Base-by-base conservation (phyloP, 2,888 invertebrate species). In the Petrophora chlorosata region DNA sequence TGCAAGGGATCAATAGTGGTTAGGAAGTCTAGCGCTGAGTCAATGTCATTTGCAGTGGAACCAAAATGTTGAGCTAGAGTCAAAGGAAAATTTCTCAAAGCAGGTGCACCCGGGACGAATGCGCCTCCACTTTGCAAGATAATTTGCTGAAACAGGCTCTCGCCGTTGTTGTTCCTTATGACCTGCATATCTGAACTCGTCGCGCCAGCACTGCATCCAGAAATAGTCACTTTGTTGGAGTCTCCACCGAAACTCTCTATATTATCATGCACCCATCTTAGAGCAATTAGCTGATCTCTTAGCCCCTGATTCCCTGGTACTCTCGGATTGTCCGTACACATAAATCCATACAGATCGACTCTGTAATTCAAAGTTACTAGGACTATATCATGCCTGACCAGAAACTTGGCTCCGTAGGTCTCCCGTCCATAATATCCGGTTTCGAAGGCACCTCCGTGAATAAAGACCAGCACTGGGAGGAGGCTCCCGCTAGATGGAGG, bases 241-340 rank as follows among this genome's bases (percentile, higher is more conserved):
- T 83, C 75, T 0, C 83, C 82, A 3, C 81, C 81, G 43, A 82
- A 83, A 0, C 61, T 63, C 30, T 53, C 65, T 5, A 83, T 79
- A 42, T 83, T 81, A 1, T 77, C 55, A 39, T 61, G 72, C 0
- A 82, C 47, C 83, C 83, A 83, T 45, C 61, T 64, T 2, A 83
- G 19, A 2, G 77, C 82, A 19, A 70, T 14, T 0, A 67, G 38
- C 49, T 82, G 83, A 40, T 83, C 83, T 57, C 77, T 81, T 0
- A 79, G 50, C 0, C 79, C 82, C 40, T 79, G 76, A 28, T 83
- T 84, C 0, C 84, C 85, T 0, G 82, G 78, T 0, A 78, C 65
- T 38, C 72, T 76, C 0, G 76, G 71, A 3, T 59, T 70, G 16
- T 77, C 71, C 0, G 79, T 51, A 16, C 83, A 82, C 77, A 81